phyloP scores from a whole-genome alignment of 2,113 vertebrate species.

The Mobula birostris region DNA sequence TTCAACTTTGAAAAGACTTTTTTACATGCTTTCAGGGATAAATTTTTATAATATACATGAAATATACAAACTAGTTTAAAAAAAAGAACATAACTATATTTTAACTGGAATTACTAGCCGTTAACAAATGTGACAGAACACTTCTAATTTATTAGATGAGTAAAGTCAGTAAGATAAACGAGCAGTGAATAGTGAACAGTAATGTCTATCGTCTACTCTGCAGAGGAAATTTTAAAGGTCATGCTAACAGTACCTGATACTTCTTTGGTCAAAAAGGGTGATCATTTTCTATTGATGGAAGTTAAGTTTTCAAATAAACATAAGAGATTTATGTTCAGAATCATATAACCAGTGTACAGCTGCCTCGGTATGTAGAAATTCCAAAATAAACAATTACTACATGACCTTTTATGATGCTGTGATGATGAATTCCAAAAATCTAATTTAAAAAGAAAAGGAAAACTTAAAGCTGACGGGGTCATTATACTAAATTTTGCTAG shows the following conservation, averaged over 20 bases:
- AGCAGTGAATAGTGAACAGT: too few relatives aligned
- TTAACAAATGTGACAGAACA: neutral
- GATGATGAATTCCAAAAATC: neutral
- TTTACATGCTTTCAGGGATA: neutral
- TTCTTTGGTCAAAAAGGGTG: neutral
- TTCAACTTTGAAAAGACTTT: neutral
- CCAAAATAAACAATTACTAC: neutral
- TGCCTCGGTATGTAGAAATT: neutral
- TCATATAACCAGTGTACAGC: neutral
- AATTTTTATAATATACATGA: neutral
- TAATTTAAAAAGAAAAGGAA: neutral
- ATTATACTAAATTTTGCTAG: neutral
- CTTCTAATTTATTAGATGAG: neutral
- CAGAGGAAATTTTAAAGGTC: neutral
- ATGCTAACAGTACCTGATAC: slow-evolving; percentile 4
- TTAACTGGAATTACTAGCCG: neutral
- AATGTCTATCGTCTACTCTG: neutral
- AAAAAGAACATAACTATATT: neutral
- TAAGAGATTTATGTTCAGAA: neutral
- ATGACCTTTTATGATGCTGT: neutral
- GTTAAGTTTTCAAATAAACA: neutral
- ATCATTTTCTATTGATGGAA: neutral
- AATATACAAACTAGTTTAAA: neutral
- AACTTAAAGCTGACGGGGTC: neutral
- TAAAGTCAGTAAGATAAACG: slow-evolving; percentile 3